A percentile compares a stretch with the other conserved stretches of the same genome.
Evolutionary conservation across 1,140 invertebrate genomes (phyloP).

Genomic region (Wasmannia auropunctata): DNA sequence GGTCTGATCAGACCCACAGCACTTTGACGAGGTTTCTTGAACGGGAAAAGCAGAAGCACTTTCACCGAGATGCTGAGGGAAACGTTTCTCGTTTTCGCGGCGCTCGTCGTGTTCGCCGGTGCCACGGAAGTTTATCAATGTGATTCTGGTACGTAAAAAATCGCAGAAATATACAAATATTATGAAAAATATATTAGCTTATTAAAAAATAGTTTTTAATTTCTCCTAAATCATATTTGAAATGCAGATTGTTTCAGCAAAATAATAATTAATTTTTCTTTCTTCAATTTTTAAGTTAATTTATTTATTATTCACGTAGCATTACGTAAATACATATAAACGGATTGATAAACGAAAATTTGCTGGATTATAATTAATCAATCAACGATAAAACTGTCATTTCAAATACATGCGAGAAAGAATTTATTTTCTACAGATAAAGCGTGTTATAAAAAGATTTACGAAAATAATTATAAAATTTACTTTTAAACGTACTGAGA

Average conservation of each 20-base stretch:
- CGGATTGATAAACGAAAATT: neutral
- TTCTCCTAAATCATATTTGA: neutral
- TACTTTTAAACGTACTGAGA: neutral
- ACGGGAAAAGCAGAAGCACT: conserved; percentile 43
- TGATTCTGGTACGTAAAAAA: conserved; percentile 69
- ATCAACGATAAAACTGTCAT: neutral
- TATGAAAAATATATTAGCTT: neutral
- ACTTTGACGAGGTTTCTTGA: neutral
- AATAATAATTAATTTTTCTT: neutral
- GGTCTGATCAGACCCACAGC: conserved; percentile 68
- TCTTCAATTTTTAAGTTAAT: neutral
- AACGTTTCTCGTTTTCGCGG: conserved; percentile 75
- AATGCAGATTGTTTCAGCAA: neutral
- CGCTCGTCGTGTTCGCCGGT: conserved; percentile 60
- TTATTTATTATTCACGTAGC: neutral
- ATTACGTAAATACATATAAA: neutral
- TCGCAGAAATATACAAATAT: neutral
- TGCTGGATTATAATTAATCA: neutral
- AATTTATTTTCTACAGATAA: neutral
- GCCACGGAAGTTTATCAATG: conserved; percentile 77
- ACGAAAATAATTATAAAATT: neutral
- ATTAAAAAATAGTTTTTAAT: neutral
- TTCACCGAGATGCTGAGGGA: conserved; percentile 78
- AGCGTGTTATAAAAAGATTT: neutral
- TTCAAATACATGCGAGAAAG: neutral